These are phyloP conservation scores for Plecturocebus donacophilus DNA, from an alignment of 2,113 vertebrate species.

Conservation along the genomic window DNA sequence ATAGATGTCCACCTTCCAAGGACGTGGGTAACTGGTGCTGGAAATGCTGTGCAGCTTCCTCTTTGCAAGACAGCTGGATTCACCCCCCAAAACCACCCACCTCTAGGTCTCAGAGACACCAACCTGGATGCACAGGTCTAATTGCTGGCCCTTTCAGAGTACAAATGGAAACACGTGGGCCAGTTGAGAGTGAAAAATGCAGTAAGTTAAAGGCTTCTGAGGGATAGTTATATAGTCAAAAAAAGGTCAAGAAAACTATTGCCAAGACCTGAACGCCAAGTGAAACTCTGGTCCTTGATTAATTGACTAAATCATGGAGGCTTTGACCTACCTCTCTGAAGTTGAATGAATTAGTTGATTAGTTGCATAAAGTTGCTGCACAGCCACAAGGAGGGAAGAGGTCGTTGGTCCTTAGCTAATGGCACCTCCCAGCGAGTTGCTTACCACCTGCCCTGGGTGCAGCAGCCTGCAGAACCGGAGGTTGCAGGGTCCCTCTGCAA, in stretches of 20 bases:
- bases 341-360: conserved; percentile 79
- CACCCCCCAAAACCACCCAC: neutral
- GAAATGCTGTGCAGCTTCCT: accelerated
- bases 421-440: neutral
- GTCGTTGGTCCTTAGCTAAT: conserved; percentile 60
- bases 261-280: conserved; percentile 55
- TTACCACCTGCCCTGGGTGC: neutral
- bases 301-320: conserved; percentile 77
- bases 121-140: neutral
- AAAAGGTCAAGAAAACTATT: conserved; percentile 78
- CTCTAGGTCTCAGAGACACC: conserved; percentile 13
- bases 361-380: conserved; percentile 70
- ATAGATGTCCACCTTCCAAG: neutral
- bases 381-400: conserved; percentile 44
- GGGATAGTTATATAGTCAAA: conserved; percentile 70
- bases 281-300: conserved; percentile 74
- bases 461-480: neutral
- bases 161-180: conserved; percentile 48
- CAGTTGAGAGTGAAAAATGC: conserved; percentile 71
- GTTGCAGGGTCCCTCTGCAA: neutral
- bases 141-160: neutral
- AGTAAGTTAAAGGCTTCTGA: conserved; percentile 67
- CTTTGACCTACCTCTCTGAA: conserved; percentile 76
- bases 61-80: neutral
- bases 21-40: neutral